A percentile compares a stretch with the other conserved stretches of the same genome.
Conservation (phyloP, 37 sponge, comb jelly and placozoan genomes). For the Beroe ovata region DNA sequence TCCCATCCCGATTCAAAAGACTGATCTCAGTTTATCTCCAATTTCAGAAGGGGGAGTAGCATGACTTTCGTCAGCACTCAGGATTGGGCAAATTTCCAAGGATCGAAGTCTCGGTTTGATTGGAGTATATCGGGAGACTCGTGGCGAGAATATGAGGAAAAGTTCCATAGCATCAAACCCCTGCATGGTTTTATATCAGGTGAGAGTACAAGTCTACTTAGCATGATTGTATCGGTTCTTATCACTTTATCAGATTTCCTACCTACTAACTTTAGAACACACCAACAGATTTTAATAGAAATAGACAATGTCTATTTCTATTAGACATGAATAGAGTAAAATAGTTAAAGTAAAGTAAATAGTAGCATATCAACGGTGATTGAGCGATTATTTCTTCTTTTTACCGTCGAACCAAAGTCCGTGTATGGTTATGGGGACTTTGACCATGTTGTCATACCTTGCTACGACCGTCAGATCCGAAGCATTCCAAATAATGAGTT, state of each 20-base stretch:
- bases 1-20: no score
- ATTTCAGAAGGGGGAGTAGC: conserved; percentile 39
- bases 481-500: conserved; percentile 28
- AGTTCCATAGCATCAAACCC: conserved; percentile 29
- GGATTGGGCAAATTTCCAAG: conserved; percentile 20
- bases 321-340: no score
- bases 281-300: no score
- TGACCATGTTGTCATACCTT: neutral
- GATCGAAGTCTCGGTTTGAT: neutral
- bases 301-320: no score
- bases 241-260: no score
- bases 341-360: no score
- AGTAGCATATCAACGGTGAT: no score
- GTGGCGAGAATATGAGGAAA: conserved; percentile 40
- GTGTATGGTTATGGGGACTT: conserved; percentile 26
- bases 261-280: no score
- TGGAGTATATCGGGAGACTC: conserved; percentile 17
- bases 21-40: no score
- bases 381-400: neutral
- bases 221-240: no score
- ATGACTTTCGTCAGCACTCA: conserved; percentile 65
- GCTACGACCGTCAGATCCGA: neutral
- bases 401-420: conserved; percentile 3
- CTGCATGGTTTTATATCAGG: conserved; percentile 61
- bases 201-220: no score